Percentiles rank a stretch among this genome's conserved stretches.
Evolutionary conservation across 2,888 invertebrate species (phyloP).

Genomic region (Phortica magna): DNA sequence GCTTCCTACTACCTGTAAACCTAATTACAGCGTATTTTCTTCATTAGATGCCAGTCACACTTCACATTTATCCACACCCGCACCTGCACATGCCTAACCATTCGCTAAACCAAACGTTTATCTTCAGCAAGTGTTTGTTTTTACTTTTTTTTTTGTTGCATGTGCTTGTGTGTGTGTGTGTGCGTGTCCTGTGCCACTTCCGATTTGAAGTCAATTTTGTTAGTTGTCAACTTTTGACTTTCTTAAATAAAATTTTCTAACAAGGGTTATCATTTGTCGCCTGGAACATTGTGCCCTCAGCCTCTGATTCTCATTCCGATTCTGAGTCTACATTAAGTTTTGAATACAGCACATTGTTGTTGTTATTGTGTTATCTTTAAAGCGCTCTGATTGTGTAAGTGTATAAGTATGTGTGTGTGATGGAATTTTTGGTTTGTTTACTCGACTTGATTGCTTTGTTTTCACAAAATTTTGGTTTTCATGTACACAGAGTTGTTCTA

Average conservation of each 20-base stretch:
- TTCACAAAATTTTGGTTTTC: conserved; percentile 59
- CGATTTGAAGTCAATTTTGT: conserved; percentile 38
- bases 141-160: no score
- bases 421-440: conserved; percentile 59
- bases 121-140: no score
- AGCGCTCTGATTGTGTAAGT: no score
- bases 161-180: not conserved
- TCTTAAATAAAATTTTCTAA: conserved; percentile 42
- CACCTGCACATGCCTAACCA: not conserved
- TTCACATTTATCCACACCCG: not conserved
- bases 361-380: no score
- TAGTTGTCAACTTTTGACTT: conserved; percentile 48
- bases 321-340: no score
- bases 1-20: not conserved
- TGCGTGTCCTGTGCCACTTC: not conserved
- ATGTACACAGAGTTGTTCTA: conserved; percentile 28
- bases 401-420: not conserved
- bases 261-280: conserved; percentile 55
- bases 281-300: not conserved
- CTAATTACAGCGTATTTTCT: not conserved
- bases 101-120: no score
- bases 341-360: no score
- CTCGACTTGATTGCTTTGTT: conserved; percentile 71
- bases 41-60: conserved; percentile 6
- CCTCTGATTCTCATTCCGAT: no score